These are phyloP conservation scores for Clusia tigrina DNA, from an alignment of 2,888 invertebrate genomes.

Conservation along the genomic window DNA sequence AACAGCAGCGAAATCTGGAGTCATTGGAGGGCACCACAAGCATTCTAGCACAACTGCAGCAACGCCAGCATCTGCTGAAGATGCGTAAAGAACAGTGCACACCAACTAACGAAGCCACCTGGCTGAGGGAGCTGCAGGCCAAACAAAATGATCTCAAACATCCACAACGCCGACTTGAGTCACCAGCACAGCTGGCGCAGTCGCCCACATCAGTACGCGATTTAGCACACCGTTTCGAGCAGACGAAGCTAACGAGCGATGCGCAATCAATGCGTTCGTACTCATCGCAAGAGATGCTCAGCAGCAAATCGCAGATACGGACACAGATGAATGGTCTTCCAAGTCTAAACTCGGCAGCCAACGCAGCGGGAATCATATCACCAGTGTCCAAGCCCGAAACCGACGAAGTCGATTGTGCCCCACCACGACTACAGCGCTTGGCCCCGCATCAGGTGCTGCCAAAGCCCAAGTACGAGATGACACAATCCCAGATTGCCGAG, in stretches of 20 bases:
- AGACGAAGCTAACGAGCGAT: conserved; percentile 38
- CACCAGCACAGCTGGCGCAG: conserved; percentile 39
- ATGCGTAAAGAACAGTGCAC: conserved; percentile 64
- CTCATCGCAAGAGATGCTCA: conserved; percentile 60
- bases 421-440: conserved; percentile 41
- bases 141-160: conserved; percentile 75
- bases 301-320: conserved; percentile 52
- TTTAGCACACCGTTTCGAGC: conserved; percentile 84
- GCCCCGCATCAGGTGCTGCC: conserved; percentile 49
- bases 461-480: conserved; percentile 63
- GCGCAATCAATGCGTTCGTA: conserved; percentile 50
- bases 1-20: conserved; percentile 62
- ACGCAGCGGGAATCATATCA: background rate
- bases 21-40: conserved; percentile 64
- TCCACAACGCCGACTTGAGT: conserved; percentile 45
- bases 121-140: conserved; percentile 81
- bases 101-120: conserved; percentile 64
- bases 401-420: conserved; percentile 59
- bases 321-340: conserved; percentile 67
- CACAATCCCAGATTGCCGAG: conserved; percentile 67
- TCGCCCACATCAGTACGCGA: conserved; percentile 70
- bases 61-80: conserved; percentile 69
- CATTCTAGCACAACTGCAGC: conserved; percentile 72
- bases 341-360: conserved; percentile 31
- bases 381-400: conserved; percentile 39